Conservation (phyloP, 2,797 vertebrate species). For the Pseudomugil tenellus region DNA sequence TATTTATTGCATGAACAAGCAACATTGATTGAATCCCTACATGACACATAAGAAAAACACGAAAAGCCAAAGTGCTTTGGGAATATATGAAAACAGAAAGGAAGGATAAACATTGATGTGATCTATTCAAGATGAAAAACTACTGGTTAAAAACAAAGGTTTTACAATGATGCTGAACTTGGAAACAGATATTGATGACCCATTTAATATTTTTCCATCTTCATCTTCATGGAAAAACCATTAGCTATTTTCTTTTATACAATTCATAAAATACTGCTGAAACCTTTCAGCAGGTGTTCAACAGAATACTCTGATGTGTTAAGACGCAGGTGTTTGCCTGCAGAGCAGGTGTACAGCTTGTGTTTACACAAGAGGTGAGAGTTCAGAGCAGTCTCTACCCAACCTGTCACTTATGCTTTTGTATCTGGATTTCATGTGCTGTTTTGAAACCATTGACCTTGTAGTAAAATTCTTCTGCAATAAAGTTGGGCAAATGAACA, state of each 20-base stretch:
- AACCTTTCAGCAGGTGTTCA: not conserved
- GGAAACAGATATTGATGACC: not conserved
- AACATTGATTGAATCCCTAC: not conserved
- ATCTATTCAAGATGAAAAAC: not conserved
- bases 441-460: slow-evolving; percentile 40
- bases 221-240: not conserved
- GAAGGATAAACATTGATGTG: not conserved
- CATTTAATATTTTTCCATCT: not conserved
- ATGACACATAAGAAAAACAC: not conserved
- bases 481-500: slow-evolving; percentile 69
- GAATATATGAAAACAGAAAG: not conserved
- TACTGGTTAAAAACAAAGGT: not conserved
- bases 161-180: not conserved
- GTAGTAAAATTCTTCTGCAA: slow-evolving; percentile 67
- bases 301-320: not conserved
- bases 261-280: not conserved
- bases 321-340: not conserved
- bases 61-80: not conserved
- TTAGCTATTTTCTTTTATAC: not conserved
- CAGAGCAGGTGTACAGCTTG: not conserved
- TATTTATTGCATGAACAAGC: not conserved
- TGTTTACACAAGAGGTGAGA: not conserved
- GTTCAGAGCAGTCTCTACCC: not conserved
- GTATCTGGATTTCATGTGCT: slow-evolving; percentile 28
- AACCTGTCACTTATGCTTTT: not conserved